A percentile compares a stretch with the other conserved stretches of the same genome.
Conservation (phyloP, 2,888 invertebrate species). For the Eudasyphora cyanicolor region DNA sequence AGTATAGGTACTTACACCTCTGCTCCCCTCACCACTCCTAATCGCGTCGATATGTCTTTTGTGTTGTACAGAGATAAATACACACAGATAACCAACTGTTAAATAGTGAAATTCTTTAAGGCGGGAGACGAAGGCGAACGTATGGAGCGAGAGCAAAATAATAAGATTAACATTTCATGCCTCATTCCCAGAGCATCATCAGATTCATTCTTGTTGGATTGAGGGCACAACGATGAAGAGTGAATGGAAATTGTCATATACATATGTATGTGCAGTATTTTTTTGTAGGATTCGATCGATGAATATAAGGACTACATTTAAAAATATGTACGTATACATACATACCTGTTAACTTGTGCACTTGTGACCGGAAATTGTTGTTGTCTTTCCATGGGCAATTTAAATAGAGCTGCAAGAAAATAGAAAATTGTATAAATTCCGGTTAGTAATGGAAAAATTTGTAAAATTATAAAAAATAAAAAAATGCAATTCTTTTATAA, state of each 20-base stretch:
- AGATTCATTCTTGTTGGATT: not conserved
- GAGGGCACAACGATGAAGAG: not conserved
- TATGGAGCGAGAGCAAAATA: not conserved
- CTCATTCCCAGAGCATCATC: not conserved
- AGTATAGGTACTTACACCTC: not conserved
- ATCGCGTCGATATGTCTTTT: too few relatives aligned
- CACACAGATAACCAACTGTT: slow-evolving; percentile 54
- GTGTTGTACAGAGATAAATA: slow-evolving; percentile 47
- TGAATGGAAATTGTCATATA: not conserved
- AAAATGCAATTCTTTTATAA: too few relatives aligned
- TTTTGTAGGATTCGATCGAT: slow-evolving; percentile 9
- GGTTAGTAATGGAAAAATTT: too few relatives aligned
- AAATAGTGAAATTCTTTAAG: slow-evolving; percentile 57
- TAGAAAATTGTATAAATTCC: too few relatives aligned
- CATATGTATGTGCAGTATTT: not conserved
- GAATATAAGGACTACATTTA: slow-evolving; percentile 12
- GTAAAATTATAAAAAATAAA: too few relatives aligned
- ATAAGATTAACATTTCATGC: slow-evolving; percentile 46
- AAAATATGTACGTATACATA: too few relatives aligned
- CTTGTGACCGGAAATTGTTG: not conserved
- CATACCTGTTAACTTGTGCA: not conserved
- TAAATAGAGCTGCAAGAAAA: too few relatives aligned
- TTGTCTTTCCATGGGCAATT: not conserved
- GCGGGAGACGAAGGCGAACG: not conserved
- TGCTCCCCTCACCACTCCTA: too few relatives aligned